Conservation (phyloP, 2,888 invertebrate genomes). For the Rambutsinella grinnellia region DNA sequence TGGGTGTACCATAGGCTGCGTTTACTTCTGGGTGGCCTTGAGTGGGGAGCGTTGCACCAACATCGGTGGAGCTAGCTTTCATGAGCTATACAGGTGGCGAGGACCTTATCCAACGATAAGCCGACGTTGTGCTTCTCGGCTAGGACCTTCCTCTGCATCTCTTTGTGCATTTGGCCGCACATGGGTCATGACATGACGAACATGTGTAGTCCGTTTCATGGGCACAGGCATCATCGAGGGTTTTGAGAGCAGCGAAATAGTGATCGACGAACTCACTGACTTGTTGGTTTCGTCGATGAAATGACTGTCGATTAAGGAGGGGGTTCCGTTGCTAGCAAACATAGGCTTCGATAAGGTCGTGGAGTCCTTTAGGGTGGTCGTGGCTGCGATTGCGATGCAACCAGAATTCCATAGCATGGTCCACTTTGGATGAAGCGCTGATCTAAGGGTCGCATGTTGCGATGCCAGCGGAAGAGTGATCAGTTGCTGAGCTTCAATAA, state of each 20-base stretch:
- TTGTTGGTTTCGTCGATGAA: constrained; percentile 17
- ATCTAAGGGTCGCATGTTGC: constrained; percentile 16
- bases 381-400: background rate
- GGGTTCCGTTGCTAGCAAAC: constrained; percentile 17
- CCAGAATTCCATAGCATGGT: constrained; percentile 10
- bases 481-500: constrained; percentile 3
- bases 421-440: constrained; percentile 17
- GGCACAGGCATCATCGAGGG: constrained; percentile 8
- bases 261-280: constrained; percentile 1
- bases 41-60: constrained; percentile 2
- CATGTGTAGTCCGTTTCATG: constrained; percentile 5
- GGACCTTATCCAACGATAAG: constrained; percentile 4
- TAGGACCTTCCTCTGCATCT: constrained; percentile 14
- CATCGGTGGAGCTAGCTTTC: constrained; percentile 5
- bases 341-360: no score
- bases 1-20: no score
- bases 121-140: constrained; percentile 8
- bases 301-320: constrained; percentile 8
- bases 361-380: constrained; percentile 1
- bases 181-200: no score
- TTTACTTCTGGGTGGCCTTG: background rate
- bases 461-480: background rate
- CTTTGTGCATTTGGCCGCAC: constrained; percentile 23
- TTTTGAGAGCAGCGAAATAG: constrained; percentile 11
- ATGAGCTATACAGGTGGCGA: constrained; percentile 3